These are phyloP conservation scores for Seriola dumerili DNA, from an alignment of 2,113 vertebrate genomes.

Conservation along the genomic window DNA sequence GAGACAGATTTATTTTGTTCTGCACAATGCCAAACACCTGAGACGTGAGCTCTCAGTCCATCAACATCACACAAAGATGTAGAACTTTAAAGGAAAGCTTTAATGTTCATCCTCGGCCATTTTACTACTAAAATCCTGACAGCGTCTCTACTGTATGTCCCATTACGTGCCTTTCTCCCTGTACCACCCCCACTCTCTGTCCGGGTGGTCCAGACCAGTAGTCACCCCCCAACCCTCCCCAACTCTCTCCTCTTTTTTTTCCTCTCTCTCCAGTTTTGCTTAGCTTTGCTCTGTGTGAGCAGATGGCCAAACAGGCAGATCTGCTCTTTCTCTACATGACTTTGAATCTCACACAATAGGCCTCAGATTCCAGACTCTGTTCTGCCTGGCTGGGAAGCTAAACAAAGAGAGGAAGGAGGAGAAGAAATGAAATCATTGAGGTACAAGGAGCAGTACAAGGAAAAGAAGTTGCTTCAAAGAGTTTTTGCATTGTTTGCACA, in stretches of 20 bases:
- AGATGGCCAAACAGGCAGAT: slow-evolving; percentile 73
- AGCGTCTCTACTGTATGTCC: slow-evolving; percentile 12
- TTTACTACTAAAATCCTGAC: neutral
- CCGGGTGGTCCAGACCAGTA: slow-evolving; percentile 45
- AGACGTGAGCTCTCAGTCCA: neutral
- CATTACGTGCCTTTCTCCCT: neutral
- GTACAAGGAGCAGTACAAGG: slow-evolving; percentile 14
- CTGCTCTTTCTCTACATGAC: slow-evolving; percentile 65
- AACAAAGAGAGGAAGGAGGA: slow-evolving; percentile 73
- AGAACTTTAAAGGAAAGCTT: slow-evolving; percentile 21
- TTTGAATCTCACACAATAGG: slow-evolving; percentile 74
- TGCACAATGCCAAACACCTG: neutral
- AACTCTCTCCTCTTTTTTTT: neutral
- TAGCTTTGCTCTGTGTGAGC: slow-evolving; percentile 56
- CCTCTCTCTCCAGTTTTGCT: slow-evolving; percentile 32
- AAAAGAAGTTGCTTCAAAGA: slow-evolving; percentile 44
- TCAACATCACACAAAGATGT: slow-evolving; percentile 30
- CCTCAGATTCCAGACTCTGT: slow-evolving; percentile 58
- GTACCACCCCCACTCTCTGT: neutral
- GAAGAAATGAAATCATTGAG: slow-evolving; percentile 43
- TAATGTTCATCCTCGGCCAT: too few species aligned
- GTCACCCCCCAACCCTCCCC: slow-evolving; percentile 3
- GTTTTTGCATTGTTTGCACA: slow-evolving; percentile 32
- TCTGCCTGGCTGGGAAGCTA: slow-evolving; percentile 63
- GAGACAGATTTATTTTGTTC: slow-evolving; percentile 22